phyloP scores from a whole-genome alignment of 1,140 invertebrate species.

The Lucilia cuprina region DNA sequence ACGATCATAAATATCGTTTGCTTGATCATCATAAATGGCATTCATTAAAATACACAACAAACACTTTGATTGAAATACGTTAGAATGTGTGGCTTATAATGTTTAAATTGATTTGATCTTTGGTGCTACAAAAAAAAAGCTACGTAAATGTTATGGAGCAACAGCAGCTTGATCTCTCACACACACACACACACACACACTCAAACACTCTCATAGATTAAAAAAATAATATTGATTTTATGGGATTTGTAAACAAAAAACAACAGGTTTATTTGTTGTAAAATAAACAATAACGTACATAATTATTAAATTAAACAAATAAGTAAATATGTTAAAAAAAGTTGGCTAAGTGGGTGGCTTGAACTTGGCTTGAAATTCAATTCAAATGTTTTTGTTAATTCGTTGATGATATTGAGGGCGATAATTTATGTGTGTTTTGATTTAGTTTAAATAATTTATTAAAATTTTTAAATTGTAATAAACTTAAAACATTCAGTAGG shows the following conservation, averaged over 20 bases:
- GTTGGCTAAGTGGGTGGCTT: background rate
- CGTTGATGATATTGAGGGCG: too few relatives aligned
- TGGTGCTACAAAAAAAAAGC: background rate
- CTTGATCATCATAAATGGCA: background rate
- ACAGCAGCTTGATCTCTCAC: background rate
- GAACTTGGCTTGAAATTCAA: background rate
- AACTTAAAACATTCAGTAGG: background rate
- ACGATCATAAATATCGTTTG: background rate
- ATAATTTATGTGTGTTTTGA: too few relatives aligned
- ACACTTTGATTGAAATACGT: background rate
- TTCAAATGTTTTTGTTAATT: background rate
- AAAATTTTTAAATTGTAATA: background rate
- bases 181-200: background rate
- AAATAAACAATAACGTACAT: background rate
- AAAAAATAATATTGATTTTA: background rate
- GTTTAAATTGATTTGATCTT: slow-evolving; percentile 2
- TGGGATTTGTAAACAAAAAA: background rate
- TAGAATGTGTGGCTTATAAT: background rate
- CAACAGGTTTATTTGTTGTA: background rate
- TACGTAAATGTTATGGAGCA: background rate
- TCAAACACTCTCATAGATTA: background rate
- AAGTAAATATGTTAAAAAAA: background rate
- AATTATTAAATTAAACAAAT: too few relatives aligned
- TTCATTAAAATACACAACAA: background rate
- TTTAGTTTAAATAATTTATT: background rate